Conservation (phyloP, 2,113 vertebrate genomes). For the Nycticebus coucang region DNA sequence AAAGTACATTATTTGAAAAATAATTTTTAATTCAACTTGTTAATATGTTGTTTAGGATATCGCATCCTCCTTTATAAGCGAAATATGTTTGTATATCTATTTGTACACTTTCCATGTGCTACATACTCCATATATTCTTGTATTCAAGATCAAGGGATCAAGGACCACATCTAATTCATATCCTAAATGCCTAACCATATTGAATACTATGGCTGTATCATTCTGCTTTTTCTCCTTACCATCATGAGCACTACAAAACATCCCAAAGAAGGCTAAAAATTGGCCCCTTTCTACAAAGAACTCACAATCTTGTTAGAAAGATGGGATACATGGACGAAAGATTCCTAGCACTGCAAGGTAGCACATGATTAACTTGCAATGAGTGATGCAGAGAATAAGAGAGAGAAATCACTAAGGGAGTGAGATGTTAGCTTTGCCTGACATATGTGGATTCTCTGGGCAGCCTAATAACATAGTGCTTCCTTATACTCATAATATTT, state of each 20-base stretch:
- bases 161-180: not conserved
- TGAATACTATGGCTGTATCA: not conserved
- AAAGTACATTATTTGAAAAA: too few species aligned
- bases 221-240: not conserved
- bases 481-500: not conserved
- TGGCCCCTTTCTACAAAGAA: not conserved
- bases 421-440: not conserved
- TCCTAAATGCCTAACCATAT: not conserved
- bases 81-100: not conserved
- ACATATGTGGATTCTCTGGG: not conserved
- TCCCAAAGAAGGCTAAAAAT: not conserved
- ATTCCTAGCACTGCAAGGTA: not conserved
- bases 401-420: not conserved
- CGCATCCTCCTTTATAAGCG: too few species aligned
- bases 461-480: not conserved
- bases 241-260: not conserved
- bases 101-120: not conserved
- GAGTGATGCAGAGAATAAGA: not conserved
- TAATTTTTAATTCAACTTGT: too few species aligned
- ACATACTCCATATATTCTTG: not conserved
- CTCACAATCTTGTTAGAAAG: conserved; percentile 19
- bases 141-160: conserved; percentile 3
- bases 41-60: too few species aligned
- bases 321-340: not conserved
- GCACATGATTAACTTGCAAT: not conserved